Evolutionary conservation across 2,888 invertebrate genomes (phyloP), one percentile per base, ranked within the genome.

Genomic region (Alloplasta piceator): DNA sequence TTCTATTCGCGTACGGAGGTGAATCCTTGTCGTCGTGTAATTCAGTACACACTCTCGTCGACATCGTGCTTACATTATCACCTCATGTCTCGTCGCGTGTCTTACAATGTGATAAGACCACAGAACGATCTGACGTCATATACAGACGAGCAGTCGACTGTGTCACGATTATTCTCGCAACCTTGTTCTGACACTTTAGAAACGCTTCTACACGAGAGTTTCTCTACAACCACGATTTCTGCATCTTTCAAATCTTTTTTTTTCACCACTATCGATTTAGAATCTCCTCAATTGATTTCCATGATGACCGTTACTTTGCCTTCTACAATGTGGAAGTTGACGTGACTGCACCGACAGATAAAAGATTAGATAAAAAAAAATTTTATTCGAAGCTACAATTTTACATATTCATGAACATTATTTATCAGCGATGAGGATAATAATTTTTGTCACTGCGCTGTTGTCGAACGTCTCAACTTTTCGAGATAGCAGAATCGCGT

Each of bases 71-170:
- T 82, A 82, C 76, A 87, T 86, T 87, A 89, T 88, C 88, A 26
- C 82, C 80, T 80, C 88, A 85, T 90, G 90, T 90, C 84, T 85
- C 83, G 83, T 87, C 84, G 84, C 89, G 86, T 90, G 90, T 90
- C 87, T 89, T 88, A 90, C 90, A 90, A 89, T 82, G 87, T 82
- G 90, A 90, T 89, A 90, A 89, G 89, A 87, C 86, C 52, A 6
- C 50, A 12, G 6, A 39, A 60, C 43, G 46, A 14, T 61, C 39
- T 38, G 3, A 14, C 36, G 9, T 16, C 12, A 16, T 52, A 52
- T 52, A 10, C 14, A 5, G 38, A 36, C 39, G 55, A 68, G 50
- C 52, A n/a, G 55, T 60, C 41, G 46, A 26, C 39, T 43, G 56
- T 58, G n/a, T 75, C 70, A 48, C 38, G 70, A 46, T 36, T 71